A percentile compares a stretch with the other conserved stretches of the same genome.
phyloP scores from a whole-genome alignment of 1,140 invertebrate genomes.

The Aricia agestis region DNA sequence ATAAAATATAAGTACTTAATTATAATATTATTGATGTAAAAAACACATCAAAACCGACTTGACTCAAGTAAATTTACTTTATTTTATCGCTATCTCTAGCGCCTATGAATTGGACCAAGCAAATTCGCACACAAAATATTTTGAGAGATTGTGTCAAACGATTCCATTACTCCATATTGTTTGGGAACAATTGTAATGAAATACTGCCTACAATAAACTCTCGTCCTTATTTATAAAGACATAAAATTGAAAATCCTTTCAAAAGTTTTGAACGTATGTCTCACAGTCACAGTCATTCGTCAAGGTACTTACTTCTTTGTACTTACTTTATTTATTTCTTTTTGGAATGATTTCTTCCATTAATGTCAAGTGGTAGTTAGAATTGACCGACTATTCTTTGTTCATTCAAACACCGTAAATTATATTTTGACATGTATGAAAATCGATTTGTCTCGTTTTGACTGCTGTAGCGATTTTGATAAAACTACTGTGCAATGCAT shows the following conservation, averaged over 20 bases:
- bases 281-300: constrained; percentile 51
- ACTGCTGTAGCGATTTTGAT: neutral
- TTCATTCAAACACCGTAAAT: neutral
- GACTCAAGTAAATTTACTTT: too few species aligned
- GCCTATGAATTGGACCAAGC: constrained; percentile 27
- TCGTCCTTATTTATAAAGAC: neutral
- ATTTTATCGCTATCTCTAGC: neutral
- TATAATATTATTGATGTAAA: too few species aligned
- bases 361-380: neutral
- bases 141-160: constrained; percentile 65
- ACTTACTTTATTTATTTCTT: constrained; percentile 22
- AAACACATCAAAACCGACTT: too few species aligned
- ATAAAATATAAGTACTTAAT: too few species aligned
- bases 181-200: neutral
- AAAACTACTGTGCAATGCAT: too few species aligned
- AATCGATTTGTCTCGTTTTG: neutral
- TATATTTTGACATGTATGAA: neutral
- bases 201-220: constrained; percentile 4
- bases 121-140: constrained; percentile 53
- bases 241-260: constrained; percentile 12
- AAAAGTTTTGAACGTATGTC: constrained; percentile 30
- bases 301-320: constrained; percentile 48
- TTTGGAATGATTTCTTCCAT: neutral
- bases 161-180: constrained; percentile 57
- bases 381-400: neutral